phyloP scores from a whole-genome alignment of 1,140 invertebrate species.

The Rhynchophorus ferrugineus region DNA sequence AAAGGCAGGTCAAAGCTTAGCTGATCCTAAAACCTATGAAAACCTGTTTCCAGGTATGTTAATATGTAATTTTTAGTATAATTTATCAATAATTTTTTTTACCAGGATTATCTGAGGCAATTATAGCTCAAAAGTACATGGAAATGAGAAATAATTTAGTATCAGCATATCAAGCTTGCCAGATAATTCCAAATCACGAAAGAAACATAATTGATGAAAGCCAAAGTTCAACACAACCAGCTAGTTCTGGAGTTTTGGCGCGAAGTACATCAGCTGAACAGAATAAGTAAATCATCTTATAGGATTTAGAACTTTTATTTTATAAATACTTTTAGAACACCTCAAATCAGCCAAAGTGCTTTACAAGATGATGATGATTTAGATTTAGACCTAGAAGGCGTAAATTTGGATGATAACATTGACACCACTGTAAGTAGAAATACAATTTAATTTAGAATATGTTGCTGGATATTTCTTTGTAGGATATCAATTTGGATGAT shows the following conservation, averaged over 20 bases:
- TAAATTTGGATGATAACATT: slow-evolving; percentile 57
- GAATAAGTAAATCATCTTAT: background rate
- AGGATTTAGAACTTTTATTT: background rate
- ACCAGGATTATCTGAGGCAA: background rate
- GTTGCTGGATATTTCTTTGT: slow-evolving; percentile 29
- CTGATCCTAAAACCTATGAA: slow-evolving; percentile 92
- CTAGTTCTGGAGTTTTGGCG: slow-evolving; percentile 3
- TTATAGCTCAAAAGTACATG: background rate
- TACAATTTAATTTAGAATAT: slow-evolving; percentile 7
- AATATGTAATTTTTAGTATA: background rate
- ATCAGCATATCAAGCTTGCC: slow-evolving; percentile 48
- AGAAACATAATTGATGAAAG: slow-evolving; percentile 65
- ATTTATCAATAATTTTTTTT: too few species aligned
- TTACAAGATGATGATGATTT: slow-evolving; percentile 47
- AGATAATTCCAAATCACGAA: slow-evolving; percentile 59
- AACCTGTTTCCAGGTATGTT: slow-evolving; percentile 83
- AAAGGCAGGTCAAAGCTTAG: slow-evolving; percentile 87
- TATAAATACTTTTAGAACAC: slow-evolving; percentile 10
- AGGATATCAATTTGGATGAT: slow-evolving; percentile 61
- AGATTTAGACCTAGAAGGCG: slow-evolving; percentile 54
- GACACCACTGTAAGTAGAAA: slow-evolving; percentile 50
- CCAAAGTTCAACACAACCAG: slow-evolving; percentile 38
- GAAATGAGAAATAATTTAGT: slow-evolving; percentile 45
- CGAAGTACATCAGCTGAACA: slow-evolving; percentile 1
- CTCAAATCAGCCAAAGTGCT: slow-evolving; percentile 14